Percentiles rank a stretch among this genome's conserved stretches.
Evolutionary conservation across 1,140 invertebrate genomes (phyloP).

Genomic region (Neuroterus valhalla): DNA sequence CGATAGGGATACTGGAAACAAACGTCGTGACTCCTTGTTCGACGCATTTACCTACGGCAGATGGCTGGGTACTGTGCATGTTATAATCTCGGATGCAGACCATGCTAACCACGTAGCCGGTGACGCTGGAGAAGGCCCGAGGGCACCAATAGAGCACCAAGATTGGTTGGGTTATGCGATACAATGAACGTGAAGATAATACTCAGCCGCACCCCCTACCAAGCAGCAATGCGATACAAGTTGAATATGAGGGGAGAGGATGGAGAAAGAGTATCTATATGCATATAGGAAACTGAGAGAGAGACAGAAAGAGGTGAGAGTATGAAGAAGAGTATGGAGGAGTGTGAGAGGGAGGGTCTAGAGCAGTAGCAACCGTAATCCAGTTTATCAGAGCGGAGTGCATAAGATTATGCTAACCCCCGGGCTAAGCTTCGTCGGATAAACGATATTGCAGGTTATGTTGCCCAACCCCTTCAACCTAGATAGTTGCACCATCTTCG

Average conservation of each 20-base stretch:
- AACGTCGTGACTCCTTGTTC: background rate
- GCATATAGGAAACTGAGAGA: too few relatives aligned
- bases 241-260: too few relatives aligned
- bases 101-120: too few relatives aligned
- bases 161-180: too few relatives aligned
- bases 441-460: conserved; percentile 61
- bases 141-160: too few relatives aligned
- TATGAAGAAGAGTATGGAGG: background rate
- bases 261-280: too few relatives aligned
- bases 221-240: too few relatives aligned
- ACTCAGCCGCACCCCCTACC: too few relatives aligned
- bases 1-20: background rate
- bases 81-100: background rate
- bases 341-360: background rate
- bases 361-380: conserved; percentile 46
- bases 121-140: too few relatives aligned
- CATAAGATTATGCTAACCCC: conserved; percentile 61
- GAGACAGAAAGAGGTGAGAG: background rate
- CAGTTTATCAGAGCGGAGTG: conserved; percentile 61
- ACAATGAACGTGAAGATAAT: too few relatives aligned
- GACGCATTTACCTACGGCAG: background rate
- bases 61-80: background rate
- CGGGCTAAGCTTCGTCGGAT: conserved; percentile 56
- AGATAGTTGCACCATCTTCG: conserved; percentile 45
- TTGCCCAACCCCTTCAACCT: conserved; percentile 40